Evolutionary conservation across 2,113 vertebrate genomes (phyloP).

Genomic region (Rhagologus leucostigma): DNA sequence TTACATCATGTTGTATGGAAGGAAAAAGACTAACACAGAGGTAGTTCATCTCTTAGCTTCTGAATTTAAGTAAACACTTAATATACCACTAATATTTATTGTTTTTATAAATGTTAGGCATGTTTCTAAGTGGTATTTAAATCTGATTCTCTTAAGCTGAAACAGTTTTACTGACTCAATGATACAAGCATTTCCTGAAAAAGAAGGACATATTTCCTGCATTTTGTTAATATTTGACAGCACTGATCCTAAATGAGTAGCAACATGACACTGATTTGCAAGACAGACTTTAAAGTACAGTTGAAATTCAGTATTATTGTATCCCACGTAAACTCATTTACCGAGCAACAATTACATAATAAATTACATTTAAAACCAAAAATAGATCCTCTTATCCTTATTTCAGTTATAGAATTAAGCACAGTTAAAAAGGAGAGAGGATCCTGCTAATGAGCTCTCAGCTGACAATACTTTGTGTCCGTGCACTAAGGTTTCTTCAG

Average conservation of each 20-base stretch:
- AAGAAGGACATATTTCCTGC: constrained; percentile 40
- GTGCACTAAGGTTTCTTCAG: not conserved
- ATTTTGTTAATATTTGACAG: constrained; percentile 30
- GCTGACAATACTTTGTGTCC: not conserved
- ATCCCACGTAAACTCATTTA: not conserved
- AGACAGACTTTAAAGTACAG: not conserved
- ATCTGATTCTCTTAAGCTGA: constrained; percentile 28
- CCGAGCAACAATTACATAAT: not conserved
- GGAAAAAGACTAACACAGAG: not conserved
- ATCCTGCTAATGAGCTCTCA: not conserved
- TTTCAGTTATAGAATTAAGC: not conserved
- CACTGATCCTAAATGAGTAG: not conserved
- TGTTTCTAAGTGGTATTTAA: constrained; percentile 4
- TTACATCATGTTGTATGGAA: not conserved
- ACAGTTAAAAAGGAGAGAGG: not conserved
- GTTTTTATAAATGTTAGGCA: not conserved
- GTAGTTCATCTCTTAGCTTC: not conserved
- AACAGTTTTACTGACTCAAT: constrained; percentile 17
- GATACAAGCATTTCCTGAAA: constrained; percentile 46
- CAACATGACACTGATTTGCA: not conserved
- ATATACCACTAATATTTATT: not conserved
- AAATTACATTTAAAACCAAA: constrained; percentile 7
- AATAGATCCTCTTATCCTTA: not conserved
- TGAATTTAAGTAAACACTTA: constrained; percentile 6
- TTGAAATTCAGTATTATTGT: not conserved